These are phyloP conservation scores for Falco peregrinus DNA, from an alignment of 2,797 vertebrate species.

Conservation along the genomic window DNA sequence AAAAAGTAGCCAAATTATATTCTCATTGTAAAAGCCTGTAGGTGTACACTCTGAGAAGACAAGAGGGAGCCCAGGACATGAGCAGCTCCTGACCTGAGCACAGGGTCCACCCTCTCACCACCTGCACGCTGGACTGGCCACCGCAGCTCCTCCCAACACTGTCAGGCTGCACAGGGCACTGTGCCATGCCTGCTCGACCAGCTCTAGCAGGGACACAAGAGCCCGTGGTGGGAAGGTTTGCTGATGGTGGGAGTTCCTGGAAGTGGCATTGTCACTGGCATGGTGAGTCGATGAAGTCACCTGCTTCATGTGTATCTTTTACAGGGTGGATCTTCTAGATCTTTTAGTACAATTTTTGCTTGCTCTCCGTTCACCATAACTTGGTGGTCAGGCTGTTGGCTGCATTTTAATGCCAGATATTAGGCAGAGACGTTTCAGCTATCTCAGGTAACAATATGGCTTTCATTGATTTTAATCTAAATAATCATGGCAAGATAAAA, in stretches of 20 bases:
- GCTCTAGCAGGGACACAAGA: neutral
- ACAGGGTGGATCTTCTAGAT: neutral
- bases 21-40: neutral
- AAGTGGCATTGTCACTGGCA: neutral
- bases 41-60: neutral
- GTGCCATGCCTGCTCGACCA: fast-evolving
- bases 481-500: neutral
- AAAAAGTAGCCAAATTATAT: neutral
- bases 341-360: neutral
- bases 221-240: neutral
- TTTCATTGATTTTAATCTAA: neutral
- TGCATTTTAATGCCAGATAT: neutral
- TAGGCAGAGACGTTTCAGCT: neutral
- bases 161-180: neutral
- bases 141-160: neutral
- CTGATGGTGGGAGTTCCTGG: neutral
- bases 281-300: neutral
- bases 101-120: neutral
- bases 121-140: fast-evolving
- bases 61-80: neutral
- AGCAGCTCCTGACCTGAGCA: neutral
- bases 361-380: neutral
- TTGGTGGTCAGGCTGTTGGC: neutral
- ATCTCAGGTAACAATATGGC: neutral
- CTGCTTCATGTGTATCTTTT: neutral